These are phyloP conservation scores for Borostomias antarcticus DNA, from an alignment of 2,797 vertebrate genomes.

Conservation along the genomic window DNA sequence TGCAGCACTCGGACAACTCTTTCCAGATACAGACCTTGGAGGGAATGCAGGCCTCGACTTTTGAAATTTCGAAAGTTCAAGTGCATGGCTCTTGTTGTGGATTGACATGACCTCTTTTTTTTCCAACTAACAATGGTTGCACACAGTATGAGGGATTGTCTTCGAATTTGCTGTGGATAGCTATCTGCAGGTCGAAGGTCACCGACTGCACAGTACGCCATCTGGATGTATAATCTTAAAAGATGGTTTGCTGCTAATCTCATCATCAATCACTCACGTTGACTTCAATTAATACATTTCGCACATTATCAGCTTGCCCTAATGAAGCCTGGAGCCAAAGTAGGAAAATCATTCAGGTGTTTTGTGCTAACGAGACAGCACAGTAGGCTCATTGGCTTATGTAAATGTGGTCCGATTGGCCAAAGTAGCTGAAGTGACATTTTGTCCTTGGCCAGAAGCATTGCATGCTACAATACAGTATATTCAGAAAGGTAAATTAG, in stretches of 20 bases:
- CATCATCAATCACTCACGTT: not conserved
- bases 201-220: not conserved
- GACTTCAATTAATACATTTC: not conserved
- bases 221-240: not conserved
- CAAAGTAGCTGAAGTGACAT: not conserved
- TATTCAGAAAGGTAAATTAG: conserved; percentile 3
- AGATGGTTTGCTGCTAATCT: not conserved
- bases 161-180: too few relatives aligned
- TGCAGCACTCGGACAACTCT: conserved; percentile 33
- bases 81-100: too few relatives aligned
- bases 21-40: conserved; percentile 30
- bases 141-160: too few relatives aligned
- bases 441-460: conserved; percentile 17
- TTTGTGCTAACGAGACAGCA: not conserved
- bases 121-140: too few relatives aligned
- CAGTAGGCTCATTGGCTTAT: conserved; percentile 2
- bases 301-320: not conserved
- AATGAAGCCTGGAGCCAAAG: conserved; percentile 1
- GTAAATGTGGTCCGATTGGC: conserved; percentile 26
- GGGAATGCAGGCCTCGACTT: conserved; percentile 1
- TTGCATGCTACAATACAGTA: not conserved
- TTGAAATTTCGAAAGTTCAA: not conserved
- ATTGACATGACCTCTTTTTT: too few relatives aligned
- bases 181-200: not conserved
- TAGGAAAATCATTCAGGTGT: not conserved